Base-by-base conservation (phyloP, 1,140 invertebrate genomes). In the Pogonomyrmex californicus region DNA sequence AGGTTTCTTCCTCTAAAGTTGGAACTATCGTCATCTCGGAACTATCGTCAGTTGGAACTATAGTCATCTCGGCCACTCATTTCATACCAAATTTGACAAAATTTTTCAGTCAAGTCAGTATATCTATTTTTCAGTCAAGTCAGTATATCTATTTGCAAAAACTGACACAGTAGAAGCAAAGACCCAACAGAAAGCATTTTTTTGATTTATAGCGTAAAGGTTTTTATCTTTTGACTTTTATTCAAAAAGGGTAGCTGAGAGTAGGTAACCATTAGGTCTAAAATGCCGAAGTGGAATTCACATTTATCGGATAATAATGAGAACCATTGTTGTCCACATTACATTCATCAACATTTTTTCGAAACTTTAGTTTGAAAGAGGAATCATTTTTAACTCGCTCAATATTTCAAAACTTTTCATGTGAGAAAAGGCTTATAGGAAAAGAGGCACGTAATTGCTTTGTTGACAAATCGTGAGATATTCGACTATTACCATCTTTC, bases 281-380 rank as follows among this genome's bases (percentile, higher is more conserved):
- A 63, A 49, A n/a, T 56, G n/a, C 14, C 23, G 23, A 23, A 23
- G 23, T 23, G 23, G 23, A n/a, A 10, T 12, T 23, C 36, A 62
- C 56, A 78, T 73, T 62, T 63, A 87, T 85, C 87, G 73, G 82
- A 76, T 85, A 85, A 91, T 91, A 91, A 90, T 87, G 89, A 92
- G 81, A 86, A 87, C 86, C 79, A 91, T 92, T 92, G 90, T 92
- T 78, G 68, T 33, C 44, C 10, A 60, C 30, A 23, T 5, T 41
- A 30, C 30, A 7, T 63, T 81, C 65, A 12, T 47, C 23, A 77
- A 62, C 58, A 38, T 88, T 56, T 82, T 81, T 58, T 38, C 4
- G 36, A 41, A 86, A 71, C 62, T 88, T 73, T 76, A 88, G 70
- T 91, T 91, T 92, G 30, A 17, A 56, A 71, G 85, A 88, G 73